Percentiles rank a stretch among this genome's conserved stretches.
Conservation (phyloP, 2,888 invertebrate genomes). For the Anorthoa munda region DNA sequence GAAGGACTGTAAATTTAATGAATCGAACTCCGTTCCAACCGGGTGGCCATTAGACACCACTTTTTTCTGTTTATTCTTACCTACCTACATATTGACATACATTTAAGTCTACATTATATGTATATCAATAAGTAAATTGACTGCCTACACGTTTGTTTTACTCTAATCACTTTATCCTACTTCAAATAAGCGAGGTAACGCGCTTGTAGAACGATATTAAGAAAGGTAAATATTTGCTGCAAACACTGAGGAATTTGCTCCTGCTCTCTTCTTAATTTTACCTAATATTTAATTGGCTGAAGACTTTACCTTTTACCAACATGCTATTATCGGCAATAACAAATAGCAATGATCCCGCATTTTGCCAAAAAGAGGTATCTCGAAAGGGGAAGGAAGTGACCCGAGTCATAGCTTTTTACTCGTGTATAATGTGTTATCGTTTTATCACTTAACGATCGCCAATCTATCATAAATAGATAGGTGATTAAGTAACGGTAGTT, state of each 20-base stretch:
- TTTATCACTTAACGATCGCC: background rate
- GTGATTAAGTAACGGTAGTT: background rate
- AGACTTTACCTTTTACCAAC: background rate
- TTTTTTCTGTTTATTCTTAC: background rate
- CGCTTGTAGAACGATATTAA: constrained; percentile 41
- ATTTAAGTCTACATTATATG: background rate
- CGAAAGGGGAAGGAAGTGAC: background rate
- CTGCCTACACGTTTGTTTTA: constrained; percentile 32
- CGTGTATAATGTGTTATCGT: background rate
- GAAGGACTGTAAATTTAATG: too few species aligned
- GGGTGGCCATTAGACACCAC: too few species aligned
- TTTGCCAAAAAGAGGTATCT: background rate
- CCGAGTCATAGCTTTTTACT: background rate
- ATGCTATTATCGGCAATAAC: too few species aligned
- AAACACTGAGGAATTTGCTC: constrained; percentile 26
- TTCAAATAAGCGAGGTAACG: constrained; percentile 53
- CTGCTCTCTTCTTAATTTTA: constrained; percentile 6
- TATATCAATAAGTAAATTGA: constrained; percentile 16
- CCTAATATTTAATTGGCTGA: constrained; percentile 25
- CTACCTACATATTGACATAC: too few species aligned
- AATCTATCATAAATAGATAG: background rate
- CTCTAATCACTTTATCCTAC: constrained; percentile 56
- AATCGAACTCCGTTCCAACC: too few species aligned
- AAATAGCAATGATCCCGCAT: too few species aligned
- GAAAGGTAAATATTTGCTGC: constrained; percentile 48